These are phyloP conservation scores for Cotesia vestalis DNA, from an alignment of 1,140 invertebrate genomes.

Conservation along the genomic window DNA sequence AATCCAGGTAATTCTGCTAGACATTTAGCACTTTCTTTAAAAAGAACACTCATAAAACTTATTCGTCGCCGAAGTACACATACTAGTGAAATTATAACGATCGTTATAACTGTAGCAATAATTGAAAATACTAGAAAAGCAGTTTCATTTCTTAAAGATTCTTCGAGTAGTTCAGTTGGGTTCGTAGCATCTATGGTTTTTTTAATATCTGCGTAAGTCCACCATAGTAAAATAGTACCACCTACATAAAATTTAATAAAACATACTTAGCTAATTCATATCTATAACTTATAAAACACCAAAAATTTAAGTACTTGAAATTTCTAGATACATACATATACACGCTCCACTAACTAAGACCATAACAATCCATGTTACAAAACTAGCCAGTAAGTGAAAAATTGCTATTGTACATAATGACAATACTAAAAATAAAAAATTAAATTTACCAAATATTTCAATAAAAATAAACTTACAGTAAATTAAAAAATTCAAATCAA, in stretches of 20 bases:
- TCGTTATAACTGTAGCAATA: constrained; percentile 86
- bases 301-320: constrained; percentile 22
- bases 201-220: constrained; percentile 84
- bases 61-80: constrained; percentile 83
- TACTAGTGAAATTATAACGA: constrained; percentile 83
- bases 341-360: constrained; percentile 78
- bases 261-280: constrained; percentile 13
- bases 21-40: constrained; percentile 88
- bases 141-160: constrained; percentile 85
- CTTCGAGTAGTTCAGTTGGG: constrained; percentile 71
- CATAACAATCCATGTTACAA: constrained; percentile 89
- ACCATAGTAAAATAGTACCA: constrained; percentile 86
- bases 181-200: constrained; percentile 73
- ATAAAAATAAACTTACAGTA: no score
- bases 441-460: constrained; percentile 22
- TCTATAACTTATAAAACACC: constrained; percentile 1
- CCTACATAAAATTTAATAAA: constrained; percentile 56
- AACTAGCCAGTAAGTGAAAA: constrained; percentile 82
- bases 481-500: no score
- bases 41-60: constrained; percentile 81
- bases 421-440: constrained; percentile 72
- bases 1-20: constrained; percentile 84
- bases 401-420: constrained; percentile 85
- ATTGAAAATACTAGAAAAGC: constrained; percentile 86
- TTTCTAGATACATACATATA: constrained; percentile 67